phyloP scores from a whole-genome alignment of 2,113 vertebrate species.

The Acinonyx jubatus region DNA sequence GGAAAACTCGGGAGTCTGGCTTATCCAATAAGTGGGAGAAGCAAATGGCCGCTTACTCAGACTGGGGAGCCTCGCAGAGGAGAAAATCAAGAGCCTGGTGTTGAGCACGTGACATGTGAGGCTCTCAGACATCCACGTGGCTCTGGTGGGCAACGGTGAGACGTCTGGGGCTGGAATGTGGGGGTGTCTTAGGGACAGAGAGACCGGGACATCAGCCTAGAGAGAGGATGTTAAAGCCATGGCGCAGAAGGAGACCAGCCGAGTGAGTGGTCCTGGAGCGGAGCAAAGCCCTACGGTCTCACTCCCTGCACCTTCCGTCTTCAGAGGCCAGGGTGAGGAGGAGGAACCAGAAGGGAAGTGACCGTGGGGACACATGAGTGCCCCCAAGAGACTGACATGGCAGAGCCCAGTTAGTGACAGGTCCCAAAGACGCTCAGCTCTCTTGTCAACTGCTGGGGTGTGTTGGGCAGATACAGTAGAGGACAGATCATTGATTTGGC shows the following conservation, averaged over 20 bases:
- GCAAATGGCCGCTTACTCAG: neutral
- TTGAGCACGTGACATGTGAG: neutral
- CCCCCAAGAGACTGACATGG: neutral
- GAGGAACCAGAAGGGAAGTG: neutral
- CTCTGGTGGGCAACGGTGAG: neutral
- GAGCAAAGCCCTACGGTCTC: neutral
- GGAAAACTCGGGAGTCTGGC: neutral
- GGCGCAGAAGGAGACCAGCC: neutral
- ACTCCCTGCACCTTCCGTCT: too few species aligned
- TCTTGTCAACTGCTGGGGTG: fast-evolving
- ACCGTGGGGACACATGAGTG: neutral
- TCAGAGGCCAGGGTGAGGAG: fast-evolving
- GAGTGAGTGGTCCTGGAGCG: neutral
- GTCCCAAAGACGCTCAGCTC: neutral
- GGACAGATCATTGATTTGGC: fast-evolving
- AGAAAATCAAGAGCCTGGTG: neutral
- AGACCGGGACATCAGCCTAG: neutral
- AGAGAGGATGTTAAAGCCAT: neutral
- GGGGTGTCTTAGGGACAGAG: too few species aligned
- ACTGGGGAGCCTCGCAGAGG: neutral
- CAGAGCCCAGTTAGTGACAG: neutral
- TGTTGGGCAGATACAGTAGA: fast-evolving
- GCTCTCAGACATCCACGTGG: neutral
- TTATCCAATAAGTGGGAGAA: neutral
- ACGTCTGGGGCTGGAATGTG: neutral